Evolutionary conservation across 1,140 invertebrate species (phyloP).

Genomic region (Zaprionus tsacasi): DNA sequence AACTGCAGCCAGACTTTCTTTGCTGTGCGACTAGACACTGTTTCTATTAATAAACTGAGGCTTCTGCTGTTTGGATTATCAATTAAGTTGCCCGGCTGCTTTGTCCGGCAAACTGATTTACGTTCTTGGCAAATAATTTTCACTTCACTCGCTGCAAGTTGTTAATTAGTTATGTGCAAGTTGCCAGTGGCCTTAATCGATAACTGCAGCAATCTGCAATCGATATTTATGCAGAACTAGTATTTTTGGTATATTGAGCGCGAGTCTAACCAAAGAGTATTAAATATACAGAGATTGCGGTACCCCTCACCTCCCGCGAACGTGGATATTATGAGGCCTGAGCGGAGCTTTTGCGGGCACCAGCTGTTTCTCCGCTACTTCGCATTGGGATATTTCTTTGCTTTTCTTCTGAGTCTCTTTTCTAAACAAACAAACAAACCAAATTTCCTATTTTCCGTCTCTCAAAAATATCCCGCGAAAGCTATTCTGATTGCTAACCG

Average conservation of each 20-base stretch:
- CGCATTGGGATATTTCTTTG: no score
- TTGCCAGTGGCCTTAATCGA: neutral
- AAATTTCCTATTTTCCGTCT: no score
- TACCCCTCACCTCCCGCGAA: no score
- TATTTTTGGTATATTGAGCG: neutral
- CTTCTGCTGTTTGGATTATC: conserved; percentile 17
- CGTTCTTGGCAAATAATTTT: conserved; percentile 2
- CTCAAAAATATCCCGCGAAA: no score
- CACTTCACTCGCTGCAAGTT: neutral
- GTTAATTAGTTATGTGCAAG: neutral
- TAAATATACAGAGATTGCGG: no score
- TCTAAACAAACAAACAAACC: no score
- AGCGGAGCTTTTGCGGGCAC: no score
- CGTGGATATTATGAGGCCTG: no score
- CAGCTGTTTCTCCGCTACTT: no score
- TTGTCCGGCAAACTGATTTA: neutral
- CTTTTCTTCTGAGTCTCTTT: no score
- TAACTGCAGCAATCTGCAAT: neutral
- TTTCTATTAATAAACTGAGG: conserved; percentile 43
- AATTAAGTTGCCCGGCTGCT: conserved; percentile 12
- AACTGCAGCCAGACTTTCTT: conserved; percentile 33
- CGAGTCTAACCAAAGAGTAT: no score
- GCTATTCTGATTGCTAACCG: no score
- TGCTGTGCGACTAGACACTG: conserved; percentile 26
- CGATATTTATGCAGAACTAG: neutral